These are phyloP conservation scores for Xylocopa sonorina DNA, from an alignment of 1,140 invertebrate species.

Conservation along the genomic window DNA sequence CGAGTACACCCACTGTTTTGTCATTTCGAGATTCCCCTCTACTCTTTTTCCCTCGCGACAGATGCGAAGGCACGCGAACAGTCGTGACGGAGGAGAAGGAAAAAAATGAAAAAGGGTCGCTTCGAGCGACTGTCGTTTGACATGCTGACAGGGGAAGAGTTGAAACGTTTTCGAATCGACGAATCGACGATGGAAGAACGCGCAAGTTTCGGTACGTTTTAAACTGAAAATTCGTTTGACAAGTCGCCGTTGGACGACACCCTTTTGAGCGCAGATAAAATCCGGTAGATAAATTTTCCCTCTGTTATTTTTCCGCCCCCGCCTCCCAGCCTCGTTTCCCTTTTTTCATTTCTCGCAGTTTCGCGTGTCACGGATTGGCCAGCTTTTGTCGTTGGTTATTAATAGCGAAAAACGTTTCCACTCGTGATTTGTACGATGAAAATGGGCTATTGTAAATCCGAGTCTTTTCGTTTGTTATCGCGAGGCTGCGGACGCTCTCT, in stretches of 20 bases:
- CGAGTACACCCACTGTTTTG: too few species aligned
- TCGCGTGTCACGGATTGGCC: neutral
- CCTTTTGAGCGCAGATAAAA: neutral
- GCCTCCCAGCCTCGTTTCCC: too few species aligned
- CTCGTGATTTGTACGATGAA: neutral
- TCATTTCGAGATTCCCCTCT: too few species aligned
- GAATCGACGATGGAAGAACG: neutral
- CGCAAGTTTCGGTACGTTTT: neutral
- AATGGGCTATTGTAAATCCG: neutral
- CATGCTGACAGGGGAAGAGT: neutral
- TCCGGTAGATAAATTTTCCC: neutral
- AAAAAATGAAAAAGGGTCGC: neutral
- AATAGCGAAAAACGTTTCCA: neutral
- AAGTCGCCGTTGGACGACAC: neutral
- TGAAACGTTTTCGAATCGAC: neutral
- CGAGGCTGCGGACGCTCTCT: too few species aligned
- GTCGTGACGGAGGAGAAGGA: too few species aligned
- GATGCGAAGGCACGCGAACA: too few species aligned
- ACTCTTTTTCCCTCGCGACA: too few species aligned
- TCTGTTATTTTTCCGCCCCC: too few species aligned
- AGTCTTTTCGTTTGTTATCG: too few species aligned
- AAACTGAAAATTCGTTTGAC: conserved; percentile 18
- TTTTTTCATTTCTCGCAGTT: neutral
- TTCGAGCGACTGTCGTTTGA: neutral
- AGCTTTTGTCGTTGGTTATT: neutral